phyloP scores from a whole-genome alignment of 2,113 vertebrate species.

The Cettia cetti region DNA sequence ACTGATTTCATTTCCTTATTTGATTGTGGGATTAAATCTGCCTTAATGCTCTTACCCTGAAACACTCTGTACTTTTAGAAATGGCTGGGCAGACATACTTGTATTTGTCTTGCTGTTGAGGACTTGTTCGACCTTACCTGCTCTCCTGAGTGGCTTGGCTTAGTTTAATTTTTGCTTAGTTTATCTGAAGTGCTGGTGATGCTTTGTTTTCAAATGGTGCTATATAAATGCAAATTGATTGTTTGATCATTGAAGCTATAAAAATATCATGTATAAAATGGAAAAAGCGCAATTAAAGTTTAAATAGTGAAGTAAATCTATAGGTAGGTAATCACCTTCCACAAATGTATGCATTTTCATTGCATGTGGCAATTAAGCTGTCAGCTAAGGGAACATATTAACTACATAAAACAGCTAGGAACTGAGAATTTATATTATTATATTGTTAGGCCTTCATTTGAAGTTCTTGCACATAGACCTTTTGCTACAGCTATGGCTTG shows the following conservation, averaged over 20 bases:
- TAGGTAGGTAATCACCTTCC: conserved; percentile 3
- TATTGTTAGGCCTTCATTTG: conserved; percentile 5
- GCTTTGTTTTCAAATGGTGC: not conserved
- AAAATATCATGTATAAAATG: not conserved
- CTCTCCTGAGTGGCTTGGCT: not conserved
- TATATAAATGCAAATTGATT: conserved; percentile 24
- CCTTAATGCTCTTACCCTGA: not conserved
- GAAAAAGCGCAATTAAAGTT: conserved; percentile 1
- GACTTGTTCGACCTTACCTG: not conserved
- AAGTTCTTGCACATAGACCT: not conserved
- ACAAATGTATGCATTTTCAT: not conserved
- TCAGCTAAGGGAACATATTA: conserved; percentile 26
- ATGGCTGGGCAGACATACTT: not conserved
- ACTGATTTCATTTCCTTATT: not conserved
- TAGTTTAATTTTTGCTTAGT: conserved; percentile 36
- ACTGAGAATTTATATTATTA: not conserved
- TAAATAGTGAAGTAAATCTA: not conserved
- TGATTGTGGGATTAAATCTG: not conserved
- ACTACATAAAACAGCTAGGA: not conserved
- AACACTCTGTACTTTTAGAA: not conserved
- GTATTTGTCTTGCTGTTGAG: not conserved
- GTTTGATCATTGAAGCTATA: conserved; percentile 24
- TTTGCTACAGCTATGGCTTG: not conserved
- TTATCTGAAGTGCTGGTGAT: not conserved
- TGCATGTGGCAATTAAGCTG: conserved; percentile 42